phyloP scores from a whole-genome alignment of 2,888 invertebrate genomes.

The Polietes domitor region DNA sequence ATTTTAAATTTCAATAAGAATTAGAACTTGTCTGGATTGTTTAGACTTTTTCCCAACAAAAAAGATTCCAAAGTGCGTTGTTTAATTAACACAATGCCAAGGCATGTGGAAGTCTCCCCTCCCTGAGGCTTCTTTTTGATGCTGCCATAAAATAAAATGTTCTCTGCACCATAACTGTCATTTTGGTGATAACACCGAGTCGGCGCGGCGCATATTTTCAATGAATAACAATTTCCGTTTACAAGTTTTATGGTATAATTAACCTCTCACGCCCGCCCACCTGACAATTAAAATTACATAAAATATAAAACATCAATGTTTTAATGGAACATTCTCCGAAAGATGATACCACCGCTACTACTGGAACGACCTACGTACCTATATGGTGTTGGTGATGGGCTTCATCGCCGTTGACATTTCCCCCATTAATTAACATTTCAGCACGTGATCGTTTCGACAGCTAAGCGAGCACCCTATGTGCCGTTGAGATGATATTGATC shows the following conservation, averaged over 20 bases:
- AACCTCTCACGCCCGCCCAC: neutral
- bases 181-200: neutral
- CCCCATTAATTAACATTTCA: constrained; percentile 10
- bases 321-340: neutral
- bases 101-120: neutral
- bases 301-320: neutral
- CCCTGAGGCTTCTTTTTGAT: too few relatives aligned
- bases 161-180: neutral
- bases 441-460: constrained; percentile 9
- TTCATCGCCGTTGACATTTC: neutral
- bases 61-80: neutral
- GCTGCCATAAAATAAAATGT: neutral
- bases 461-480: neutral
- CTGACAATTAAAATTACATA: neutral
- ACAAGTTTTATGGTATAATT: neutral
- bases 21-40: too few relatives aligned
- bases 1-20: too few relatives aligned
- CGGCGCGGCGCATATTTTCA: neutral
- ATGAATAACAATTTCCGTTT: neutral
- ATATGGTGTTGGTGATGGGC: neutral
- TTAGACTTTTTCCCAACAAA: too few relatives aligned
- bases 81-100: neutral
- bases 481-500: neutral
- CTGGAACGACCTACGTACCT: too few relatives aligned
- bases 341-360: too few relatives aligned